Conservation (phyloP, 2,113 vertebrate species). For the Camelus dromedarius region DNA sequence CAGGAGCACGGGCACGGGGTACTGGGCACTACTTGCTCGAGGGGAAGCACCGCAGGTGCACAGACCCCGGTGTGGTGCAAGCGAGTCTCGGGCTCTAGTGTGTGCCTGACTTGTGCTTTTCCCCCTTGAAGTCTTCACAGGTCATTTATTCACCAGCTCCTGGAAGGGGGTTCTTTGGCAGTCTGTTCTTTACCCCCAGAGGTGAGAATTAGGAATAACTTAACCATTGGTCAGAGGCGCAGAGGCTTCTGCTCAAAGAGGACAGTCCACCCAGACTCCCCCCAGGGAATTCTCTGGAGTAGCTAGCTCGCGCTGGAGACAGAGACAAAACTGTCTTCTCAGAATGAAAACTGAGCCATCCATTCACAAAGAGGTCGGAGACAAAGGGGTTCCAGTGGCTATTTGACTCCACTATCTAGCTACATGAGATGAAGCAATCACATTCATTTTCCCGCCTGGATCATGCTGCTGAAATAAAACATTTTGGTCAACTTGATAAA, state of each 20-base stretch:
- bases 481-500: background rate
- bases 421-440: background rate
- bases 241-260: background rate
- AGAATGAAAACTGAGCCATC: background rate
- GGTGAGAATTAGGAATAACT: background rate
- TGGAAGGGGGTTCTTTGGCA: background rate
- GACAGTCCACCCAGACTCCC: background rate
- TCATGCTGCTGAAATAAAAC: background rate
- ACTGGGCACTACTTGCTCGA: too few species aligned
- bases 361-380: background rate
- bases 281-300: background rate
- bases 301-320: background rate
- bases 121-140: background rate
- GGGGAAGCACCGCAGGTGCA: background rate
- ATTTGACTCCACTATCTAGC: background rate
- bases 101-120: background rate
- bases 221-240: background rate
- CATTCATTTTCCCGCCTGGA: background rate
- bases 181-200: background rate
- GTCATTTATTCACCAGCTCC: background rate
- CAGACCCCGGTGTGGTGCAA: fast-evolving
- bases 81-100: too few species aligned
- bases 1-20: background rate
- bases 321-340: background rate
- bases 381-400: background rate